Evolutionary conservation across 2,797 vertebrate species (phyloP).

Genomic region (Salarias fasciatus): DNA sequence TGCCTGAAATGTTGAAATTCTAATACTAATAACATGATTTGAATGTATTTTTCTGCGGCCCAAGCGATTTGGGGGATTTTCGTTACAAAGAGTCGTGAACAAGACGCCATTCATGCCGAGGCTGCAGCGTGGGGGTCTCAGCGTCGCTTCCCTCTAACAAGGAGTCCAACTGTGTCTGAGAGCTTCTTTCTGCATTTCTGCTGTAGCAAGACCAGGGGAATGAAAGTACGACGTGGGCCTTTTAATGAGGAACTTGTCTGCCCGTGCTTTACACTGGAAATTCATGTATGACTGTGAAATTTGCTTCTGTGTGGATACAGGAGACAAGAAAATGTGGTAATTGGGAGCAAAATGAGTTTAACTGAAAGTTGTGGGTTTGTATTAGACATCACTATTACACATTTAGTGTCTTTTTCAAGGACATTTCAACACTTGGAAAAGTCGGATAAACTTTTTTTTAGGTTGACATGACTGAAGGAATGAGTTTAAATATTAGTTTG

Average conservation of each 20-base stretch:
- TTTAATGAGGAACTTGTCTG: background rate
- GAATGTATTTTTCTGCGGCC: slow-evolving; percentile 6
- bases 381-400: too few species aligned
- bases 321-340: too few species aligned
- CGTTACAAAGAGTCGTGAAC: slow-evolving; percentile 42
- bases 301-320: too few species aligned
- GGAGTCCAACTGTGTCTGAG: slow-evolving; percentile 52
- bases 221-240: background rate
- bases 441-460: too few species aligned
- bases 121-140: slow-evolving; percentile 47
- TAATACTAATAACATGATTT: too few species aligned
- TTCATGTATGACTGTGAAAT: background rate
- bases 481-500: too few species aligned
- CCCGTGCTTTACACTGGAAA: slow-evolving; percentile 1
- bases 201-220: slow-evolving; percentile 18
- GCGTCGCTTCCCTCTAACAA: slow-evolving; percentile 59
- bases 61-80: slow-evolving; percentile 37
- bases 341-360: too few species aligned
- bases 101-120: slow-evolving; percentile 61
- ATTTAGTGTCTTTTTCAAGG: too few species aligned
- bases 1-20: too few species aligned
- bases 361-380: too few species aligned
- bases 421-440: too few species aligned
- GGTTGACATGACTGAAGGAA: too few species aligned
- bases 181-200: slow-evolving; percentile 33